Evolutionary conservation across 1,140 invertebrate genomes (phyloP), one percentile per base, ranked within the genome.

Genomic region (Neodiprion lecontei): DNA sequence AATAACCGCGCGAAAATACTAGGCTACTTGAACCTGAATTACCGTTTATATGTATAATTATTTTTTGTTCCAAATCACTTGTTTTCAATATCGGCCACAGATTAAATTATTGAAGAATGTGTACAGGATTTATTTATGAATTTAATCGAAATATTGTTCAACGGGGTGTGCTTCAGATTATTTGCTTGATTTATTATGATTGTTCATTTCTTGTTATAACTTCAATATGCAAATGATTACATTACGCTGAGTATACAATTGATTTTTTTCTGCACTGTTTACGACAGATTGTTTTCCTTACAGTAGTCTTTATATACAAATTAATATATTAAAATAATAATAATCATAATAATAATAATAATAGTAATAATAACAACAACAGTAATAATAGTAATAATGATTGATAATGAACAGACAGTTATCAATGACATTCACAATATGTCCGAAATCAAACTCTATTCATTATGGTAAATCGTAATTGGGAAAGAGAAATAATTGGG

Each of bases 161-260:
- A 5, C 28, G 28, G 5, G 28, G 28, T 40, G 28, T 40, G 28
- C 28, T 61, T 61, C 8, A 17, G 11, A 14, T 61, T 61, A 12
- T 61, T 61, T 61, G 11, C n/a, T 61, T 11, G 53, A 14, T 61
- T 11, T 61, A 61, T 61, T 61, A 61, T 61, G 53, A 61, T 61
- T 61, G 53, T 61, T 61, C 53, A 61, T 12, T 61, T 61, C 11
- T 61, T 61, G 53, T 61, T 61, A 61, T 61, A 61, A 61, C 53
- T 61, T 61, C 53, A 61, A 61, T 61, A 61, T 61, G 53, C 53
- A 61, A 61, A 61, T 12, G 53, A 61, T 61, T 61, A 61, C 7
- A 61, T 14, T 61, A 61, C n/a, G 53, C n/a, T 14, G 11, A 61
- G 11, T 61, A 61, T 61, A 61, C 53, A 61, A 61, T 61, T 17